Percentiles rank a stretch among this genome's conserved stretches.
Conservation (phyloP, 2,113 vertebrate species). For the Lycocorax pyrrhopterus region DNA sequence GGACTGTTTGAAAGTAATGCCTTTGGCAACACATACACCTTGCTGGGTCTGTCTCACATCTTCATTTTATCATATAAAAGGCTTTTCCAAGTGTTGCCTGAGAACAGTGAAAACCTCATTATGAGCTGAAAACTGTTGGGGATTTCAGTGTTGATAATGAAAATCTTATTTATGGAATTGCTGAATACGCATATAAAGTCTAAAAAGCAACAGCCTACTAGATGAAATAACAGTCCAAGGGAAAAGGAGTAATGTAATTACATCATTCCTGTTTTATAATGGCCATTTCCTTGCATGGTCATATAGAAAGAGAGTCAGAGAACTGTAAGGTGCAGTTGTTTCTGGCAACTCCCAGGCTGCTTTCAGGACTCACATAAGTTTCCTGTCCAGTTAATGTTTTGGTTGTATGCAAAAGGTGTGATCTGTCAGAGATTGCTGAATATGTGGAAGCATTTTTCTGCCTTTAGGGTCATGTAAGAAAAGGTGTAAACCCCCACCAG, state of each 20-base stretch:
- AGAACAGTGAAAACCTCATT: slow-evolving; percentile 46
- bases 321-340: neutral
- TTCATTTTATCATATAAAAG: slow-evolving; percentile 26
- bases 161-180: slow-evolving; percentile 69
- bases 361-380: neutral
- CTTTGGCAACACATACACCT: neutral
- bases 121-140: slow-evolving; percentile 55
- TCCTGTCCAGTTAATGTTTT: neutral
- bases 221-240: slow-evolving; percentile 22
- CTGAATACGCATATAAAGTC: slow-evolving; percentile 13
- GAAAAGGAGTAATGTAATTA: neutral
- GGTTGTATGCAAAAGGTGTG: neutral
- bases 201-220: slow-evolving; percentile 32
- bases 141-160: slow-evolving; percentile 60
- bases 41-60: slow-evolving; percentile 19
- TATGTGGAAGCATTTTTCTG: neutral
- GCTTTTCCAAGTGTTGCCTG: slow-evolving; percentile 5
- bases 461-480: neutral
- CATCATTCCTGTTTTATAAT: neutral
- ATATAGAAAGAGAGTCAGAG: neutral
- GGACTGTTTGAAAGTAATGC: neutral
- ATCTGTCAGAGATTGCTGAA: neutral
- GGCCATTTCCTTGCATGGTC: neutral
- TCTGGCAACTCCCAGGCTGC: neutral
- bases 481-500: neutral